Evolutionary conservation across 1,140 invertebrate species (phyloP).

Genomic region (Penaeus vannamei): DNA sequence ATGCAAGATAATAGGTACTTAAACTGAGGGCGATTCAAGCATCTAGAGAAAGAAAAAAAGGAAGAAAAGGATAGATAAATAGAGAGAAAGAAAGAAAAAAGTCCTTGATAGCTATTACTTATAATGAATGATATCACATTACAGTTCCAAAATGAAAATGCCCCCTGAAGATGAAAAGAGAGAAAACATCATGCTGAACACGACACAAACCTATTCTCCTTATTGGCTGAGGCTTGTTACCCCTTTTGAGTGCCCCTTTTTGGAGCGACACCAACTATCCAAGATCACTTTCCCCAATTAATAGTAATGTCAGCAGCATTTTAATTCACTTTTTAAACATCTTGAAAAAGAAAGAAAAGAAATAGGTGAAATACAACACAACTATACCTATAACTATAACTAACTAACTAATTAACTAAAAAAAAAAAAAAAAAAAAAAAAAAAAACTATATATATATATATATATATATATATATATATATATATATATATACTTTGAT

Average conservation of each 20-base stretch:
- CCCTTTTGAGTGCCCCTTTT: slow-evolving; percentile 2
- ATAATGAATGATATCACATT: background rate
- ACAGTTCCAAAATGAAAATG: background rate
- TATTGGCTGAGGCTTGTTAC: slow-evolving; percentile 42
- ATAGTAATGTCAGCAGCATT: slow-evolving; percentile 34
- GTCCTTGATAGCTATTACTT: no score
- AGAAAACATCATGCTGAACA: background rate
- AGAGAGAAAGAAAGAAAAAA: no score
- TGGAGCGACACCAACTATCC: slow-evolving; percentile 46
- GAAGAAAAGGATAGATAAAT: no score
- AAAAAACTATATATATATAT: no score
- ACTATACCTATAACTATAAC: background rate
- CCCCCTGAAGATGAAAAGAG: background rate
- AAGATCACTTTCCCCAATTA: slow-evolving; percentile 45
- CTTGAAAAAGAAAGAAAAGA: slow-evolving; percentile 3
- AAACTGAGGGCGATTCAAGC: no score
- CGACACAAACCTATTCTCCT: slow-evolving; percentile 50
- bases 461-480: no score
- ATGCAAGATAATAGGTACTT: no score
- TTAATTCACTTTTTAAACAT: slow-evolving; percentile 37
- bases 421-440: no score
- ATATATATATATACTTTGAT: no score
- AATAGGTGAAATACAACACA: background rate
- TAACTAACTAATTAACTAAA: background rate
- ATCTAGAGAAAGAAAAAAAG: no score